These are phyloP conservation scores for Siniperca knerii DNA, from an alignment of 2,113 vertebrate species.

Conservation along the genomic window DNA sequence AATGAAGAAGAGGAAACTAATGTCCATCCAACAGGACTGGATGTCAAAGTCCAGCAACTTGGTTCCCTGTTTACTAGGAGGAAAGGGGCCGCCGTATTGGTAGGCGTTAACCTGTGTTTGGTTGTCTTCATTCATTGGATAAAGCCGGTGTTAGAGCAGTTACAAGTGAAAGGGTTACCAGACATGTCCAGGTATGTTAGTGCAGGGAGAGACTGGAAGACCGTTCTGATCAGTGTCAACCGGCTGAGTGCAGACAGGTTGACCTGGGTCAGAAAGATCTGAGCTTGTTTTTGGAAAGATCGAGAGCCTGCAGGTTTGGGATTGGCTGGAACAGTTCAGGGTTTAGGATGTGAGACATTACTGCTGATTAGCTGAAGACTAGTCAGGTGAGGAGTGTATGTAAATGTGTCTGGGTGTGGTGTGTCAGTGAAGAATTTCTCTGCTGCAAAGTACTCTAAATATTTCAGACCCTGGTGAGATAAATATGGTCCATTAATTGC, in stretches of 20 bases:
- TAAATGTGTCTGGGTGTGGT: not conserved
- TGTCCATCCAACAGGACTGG: no score
- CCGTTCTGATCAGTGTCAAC: slow-evolving; percentile 35
- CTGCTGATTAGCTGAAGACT: no score
- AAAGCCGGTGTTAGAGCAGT: no score
- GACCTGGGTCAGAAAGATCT: slow-evolving; percentile 65
- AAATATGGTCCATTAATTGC: not conserved
- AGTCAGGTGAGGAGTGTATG: not conserved
- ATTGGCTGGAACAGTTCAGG: slow-evolving; percentile 59
- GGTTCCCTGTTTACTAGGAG: no score
- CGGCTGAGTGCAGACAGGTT: slow-evolving; percentile 54
- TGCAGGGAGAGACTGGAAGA: slow-evolving; percentile 61
- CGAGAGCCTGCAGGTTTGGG: slow-evolving; percentile 49
- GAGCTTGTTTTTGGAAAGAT: slow-evolving; percentile 46
- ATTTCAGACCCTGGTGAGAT: not conserved
- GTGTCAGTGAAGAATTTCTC: not conserved
- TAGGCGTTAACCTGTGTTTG: no score
- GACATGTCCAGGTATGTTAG: slow-evolving; percentile 69
- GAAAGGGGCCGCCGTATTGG: no score
- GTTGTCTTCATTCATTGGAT: no score
- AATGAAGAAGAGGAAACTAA: no score
- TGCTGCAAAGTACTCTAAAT: not conserved
- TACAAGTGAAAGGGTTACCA: slow-evolving; percentile 16
- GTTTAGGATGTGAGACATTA: not conserved
- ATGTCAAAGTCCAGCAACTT: no score